Percentiles rank a stretch among this genome's conserved stretches.
These are phyloP conservation scores for Cryptoblepharus egeriae DNA, from an alignment of 2,797 vertebrate genomes.

Conservation along the genomic window DNA sequence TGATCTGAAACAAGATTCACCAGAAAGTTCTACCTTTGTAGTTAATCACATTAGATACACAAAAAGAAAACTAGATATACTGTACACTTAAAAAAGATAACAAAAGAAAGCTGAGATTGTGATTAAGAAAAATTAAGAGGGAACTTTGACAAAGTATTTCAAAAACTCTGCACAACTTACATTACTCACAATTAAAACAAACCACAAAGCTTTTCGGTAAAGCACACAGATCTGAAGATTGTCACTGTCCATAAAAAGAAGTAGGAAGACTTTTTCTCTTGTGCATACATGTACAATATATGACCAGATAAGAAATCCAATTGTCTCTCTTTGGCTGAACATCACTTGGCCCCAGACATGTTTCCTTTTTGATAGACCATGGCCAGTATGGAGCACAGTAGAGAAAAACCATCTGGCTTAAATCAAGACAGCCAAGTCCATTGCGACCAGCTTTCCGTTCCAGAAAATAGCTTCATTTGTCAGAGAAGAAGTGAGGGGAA, in stretches of 20 bases:
- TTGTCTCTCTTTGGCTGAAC: not conserved
- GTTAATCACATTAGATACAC: too few relatives aligned
- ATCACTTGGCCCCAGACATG: not conserved
- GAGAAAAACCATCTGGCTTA: conserved; percentile 4
- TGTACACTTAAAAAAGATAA: not conserved
- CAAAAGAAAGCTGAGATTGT: not conserved
- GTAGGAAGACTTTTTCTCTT: not conserved
- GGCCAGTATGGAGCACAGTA: not conserved
- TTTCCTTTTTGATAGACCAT: not conserved
- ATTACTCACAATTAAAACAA: not conserved
- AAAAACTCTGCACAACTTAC: not conserved
- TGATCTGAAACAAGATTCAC: too few relatives aligned
- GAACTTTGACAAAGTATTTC: not conserved
- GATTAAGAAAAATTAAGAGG: not conserved
- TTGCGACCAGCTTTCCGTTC: not conserved
- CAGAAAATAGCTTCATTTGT: conserved; percentile 7
- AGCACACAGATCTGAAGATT: not conserved
- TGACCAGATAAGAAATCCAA: not conserved
- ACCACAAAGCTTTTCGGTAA: not conserved
- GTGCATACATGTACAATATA: not conserved
- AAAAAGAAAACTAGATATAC: too few relatives aligned
- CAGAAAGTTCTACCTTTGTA: too few relatives aligned
- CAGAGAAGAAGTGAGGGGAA: not conserved
- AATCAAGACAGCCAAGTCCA: not conserved
- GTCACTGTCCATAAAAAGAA: not conserved